These are phyloP conservation scores for Drosophila serrata DNA, from an alignment of 1,140 invertebrate species.

Conservation along the genomic window DNA sequence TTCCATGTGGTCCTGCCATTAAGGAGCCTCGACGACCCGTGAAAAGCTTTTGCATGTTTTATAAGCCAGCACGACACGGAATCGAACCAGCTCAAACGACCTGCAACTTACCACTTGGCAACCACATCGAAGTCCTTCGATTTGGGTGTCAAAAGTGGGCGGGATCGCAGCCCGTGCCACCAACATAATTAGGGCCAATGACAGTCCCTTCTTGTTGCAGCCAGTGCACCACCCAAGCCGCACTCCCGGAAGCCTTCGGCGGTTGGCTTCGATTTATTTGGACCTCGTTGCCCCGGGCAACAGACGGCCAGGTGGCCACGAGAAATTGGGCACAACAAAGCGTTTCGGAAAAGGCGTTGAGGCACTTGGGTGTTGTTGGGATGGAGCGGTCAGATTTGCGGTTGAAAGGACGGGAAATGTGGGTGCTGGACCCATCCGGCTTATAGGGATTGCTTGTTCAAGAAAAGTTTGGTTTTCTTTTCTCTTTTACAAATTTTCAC, in stretches of 20 bases:
- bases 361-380: constrained; percentile 6
- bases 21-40: constrained; percentile 6
- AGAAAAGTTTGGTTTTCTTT: constrained; percentile 1
- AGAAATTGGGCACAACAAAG: constrained; percentile 40
- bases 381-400: constrained; percentile 14
- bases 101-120: constrained; percentile 14
- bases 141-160: constrained; percentile 1
- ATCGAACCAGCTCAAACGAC: constrained; percentile 31
- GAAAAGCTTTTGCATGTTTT: constrained; percentile 36
- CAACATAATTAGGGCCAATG: constrained; percentile 53
- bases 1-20: constrained; percentile 30
- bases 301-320: constrained; percentile 27
- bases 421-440: constrained; percentile 1
- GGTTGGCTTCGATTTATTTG: constrained; percentile 44
- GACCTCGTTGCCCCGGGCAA: constrained; percentile 36
- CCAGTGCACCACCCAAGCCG: constrained; percentile 15
- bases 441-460: constrained; percentile 8
- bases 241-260: constrained; percentile 1
- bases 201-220: constrained; percentile 30
- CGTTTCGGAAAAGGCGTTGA: constrained; percentile 15
- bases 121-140: constrained; percentile 26
- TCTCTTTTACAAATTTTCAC: background rate
- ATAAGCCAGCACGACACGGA: constrained; percentile 29
- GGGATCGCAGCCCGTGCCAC: background rate
- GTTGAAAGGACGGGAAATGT: constrained; percentile 1